Conservation (phyloP, 2,888 invertebrate genomes). For the Thera britannica region DNA sequence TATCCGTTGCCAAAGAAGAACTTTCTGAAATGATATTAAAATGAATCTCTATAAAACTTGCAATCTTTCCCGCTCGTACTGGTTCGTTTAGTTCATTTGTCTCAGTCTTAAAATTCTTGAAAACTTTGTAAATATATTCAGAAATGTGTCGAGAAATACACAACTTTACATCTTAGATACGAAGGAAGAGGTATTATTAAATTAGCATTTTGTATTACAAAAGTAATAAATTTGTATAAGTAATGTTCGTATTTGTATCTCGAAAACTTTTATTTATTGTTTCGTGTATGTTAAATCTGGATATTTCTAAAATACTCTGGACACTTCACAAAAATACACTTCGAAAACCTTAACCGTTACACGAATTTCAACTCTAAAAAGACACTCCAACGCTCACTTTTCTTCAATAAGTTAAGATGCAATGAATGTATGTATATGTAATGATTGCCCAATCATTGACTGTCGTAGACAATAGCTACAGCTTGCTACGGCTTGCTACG, state of each 20-base stretch:
- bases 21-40: no score
- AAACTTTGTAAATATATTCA: slow-evolving; percentile 36
- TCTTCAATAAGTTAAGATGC: background rate
- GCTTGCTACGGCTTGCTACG: slow-evolving; percentile 30
- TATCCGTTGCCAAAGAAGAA: no score
- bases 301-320: no score
- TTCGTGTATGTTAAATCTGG: no score
- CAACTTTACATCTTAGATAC: background rate
- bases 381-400: background rate
- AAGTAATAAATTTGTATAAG: background rate
- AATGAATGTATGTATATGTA: background rate
- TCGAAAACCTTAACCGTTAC: background rate
- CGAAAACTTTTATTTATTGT: background rate
- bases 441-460: background rate
- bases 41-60: background rate
- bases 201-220: background rate
- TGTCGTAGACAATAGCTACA: background rate
- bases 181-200: background rate
- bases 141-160: slow-evolving; percentile 27
- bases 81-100: background rate
- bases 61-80: background rate
- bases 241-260: background rate
- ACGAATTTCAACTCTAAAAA: background rate
- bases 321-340: background rate
- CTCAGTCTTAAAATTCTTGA: slow-evolving; percentile 2